A percentile compares a stretch with the other conserved stretches of the same genome.
Evolutionary conservation across 2,888 invertebrate species (phyloP).

Genomic region (Agonopterix alstromeriana): DNA sequence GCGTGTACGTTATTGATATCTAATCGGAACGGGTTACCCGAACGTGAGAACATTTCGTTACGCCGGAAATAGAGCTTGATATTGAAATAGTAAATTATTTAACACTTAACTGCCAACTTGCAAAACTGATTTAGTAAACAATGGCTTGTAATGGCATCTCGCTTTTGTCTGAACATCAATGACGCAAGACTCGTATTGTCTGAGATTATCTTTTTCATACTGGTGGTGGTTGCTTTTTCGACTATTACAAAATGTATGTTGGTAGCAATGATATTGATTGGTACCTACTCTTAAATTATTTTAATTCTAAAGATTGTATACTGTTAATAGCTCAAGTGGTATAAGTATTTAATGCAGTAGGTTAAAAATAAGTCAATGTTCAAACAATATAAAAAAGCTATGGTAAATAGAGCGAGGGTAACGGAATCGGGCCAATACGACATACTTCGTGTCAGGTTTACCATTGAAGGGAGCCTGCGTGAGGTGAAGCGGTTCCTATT

Average conservation of each 20-base stretch:
- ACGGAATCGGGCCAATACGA: conserved; percentile 26
- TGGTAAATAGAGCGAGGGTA: conserved; percentile 7
- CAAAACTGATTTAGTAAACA: conserved; percentile 58
- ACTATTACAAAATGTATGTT: conserved; percentile 20
- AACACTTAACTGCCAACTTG: conserved; percentile 40
- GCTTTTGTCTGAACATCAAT: conserved; percentile 51
- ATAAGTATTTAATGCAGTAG: conserved; percentile 3
- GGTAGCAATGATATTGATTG: too few relatives aligned
- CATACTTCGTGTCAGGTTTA: conserved; percentile 40
- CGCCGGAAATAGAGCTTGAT: conserved; percentile 16
- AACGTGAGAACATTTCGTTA: conserved; percentile 13
- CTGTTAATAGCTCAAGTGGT: neutral
- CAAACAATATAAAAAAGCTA: neutral
- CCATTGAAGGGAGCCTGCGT: conserved; percentile 44
- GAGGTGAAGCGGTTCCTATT: conserved; percentile 42
- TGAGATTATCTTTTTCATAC: conserved; percentile 41
- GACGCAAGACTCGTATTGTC: conserved; percentile 54
- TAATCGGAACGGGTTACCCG: conserved; percentile 8
- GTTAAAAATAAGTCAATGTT: conserved; percentile 1
- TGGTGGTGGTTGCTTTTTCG: conserved; percentile 21
- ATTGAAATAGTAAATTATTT: conserved; percentile 30
- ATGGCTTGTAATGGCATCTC: conserved; percentile 58
- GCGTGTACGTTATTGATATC: conserved; percentile 6
- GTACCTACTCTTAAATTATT: too few relatives aligned
- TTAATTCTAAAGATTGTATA: neutral